Base-by-base conservation (phyloP, 2,113 vertebrate genomes). In the Mustelus asterias region DNA sequence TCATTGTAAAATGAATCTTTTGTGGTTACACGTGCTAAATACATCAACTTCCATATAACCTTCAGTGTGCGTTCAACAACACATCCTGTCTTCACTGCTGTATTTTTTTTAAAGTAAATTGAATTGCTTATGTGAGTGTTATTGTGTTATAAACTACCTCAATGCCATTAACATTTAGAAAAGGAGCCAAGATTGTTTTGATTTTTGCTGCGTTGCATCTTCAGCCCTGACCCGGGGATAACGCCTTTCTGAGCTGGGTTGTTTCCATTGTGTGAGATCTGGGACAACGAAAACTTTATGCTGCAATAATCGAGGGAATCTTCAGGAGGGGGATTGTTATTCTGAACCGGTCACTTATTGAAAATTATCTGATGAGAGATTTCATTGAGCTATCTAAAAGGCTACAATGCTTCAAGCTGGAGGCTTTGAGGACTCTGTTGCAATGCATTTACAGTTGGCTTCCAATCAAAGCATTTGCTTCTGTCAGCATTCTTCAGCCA, bases 51-150 rank as follows among this genome's bases (percentile, higher is more conserved):
- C 44, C 54, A 14, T 14, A 89, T 89, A 29, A 14, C 41, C 2
- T 92, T 92, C 89, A 92, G 26, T 63, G 58, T 26, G 63, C n/a
- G 5, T 63, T 63, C n/a, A 65, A 4, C 60, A 65, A 63, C 11
- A 4, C 13, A 8, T n/a, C 58, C 60, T 92, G 14, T 14, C 33
- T 33, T 18, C 89, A 22, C 18, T 92, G 26, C 20, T 92, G 33
- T 65, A 60, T 65, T 92, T 92, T 54, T 54, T 65, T 63, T 37
- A 92, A 65, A 92, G 48, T 20, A 92, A 92, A 92, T 92, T 65
- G 58, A 13, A 92, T 92, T 92, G 29, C 89, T 63, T 92, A 16
- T 33, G n/a, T 18, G 29, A n/a, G 20, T 4, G 6, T 60, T 24
- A 65, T 20, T 92, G 89, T 13, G 14, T 92, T 65, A 10, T 58